Conservation (phyloP, 64 coral and sea anemone species). For the Porites australiensis region DNA sequence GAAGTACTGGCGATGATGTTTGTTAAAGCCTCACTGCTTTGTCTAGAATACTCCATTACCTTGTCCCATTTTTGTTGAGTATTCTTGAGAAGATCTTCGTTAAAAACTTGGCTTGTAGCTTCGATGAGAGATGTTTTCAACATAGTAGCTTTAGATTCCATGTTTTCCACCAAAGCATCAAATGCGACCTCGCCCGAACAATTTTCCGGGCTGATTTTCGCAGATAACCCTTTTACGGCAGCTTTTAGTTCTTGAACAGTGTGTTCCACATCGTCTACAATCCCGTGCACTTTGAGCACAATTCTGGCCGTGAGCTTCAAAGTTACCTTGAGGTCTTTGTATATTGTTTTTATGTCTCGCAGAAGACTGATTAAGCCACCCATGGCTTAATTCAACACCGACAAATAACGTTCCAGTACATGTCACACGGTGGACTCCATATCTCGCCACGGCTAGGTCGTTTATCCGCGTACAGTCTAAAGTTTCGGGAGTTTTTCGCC, state of each 20-base stretch:
- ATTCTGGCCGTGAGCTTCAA: slow-evolving; percentile 84
- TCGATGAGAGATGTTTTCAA: slow-evolving; percentile 56
- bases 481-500: too few relatives aligned
- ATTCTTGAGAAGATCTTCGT: slow-evolving; percentile 57
- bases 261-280: slow-evolving; percentile 88
- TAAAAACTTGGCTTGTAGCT: slow-evolving; percentile 39
- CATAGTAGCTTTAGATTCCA: slow-evolving; percentile 61
- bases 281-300: slow-evolving; percentile 89
- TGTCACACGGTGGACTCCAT: too few relatives aligned
- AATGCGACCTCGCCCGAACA: background rate
- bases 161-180: slow-evolving; percentile 42
- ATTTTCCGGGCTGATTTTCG: slow-evolving; percentile 19
- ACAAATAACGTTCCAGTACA: background rate
- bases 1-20: slow-evolving; percentile 31
- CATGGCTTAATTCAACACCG: slow-evolving; percentile 25
- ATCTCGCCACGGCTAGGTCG: too few relatives aligned
- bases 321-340: slow-evolving; percentile 89
- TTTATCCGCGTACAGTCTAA: too few relatives aligned
- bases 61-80: slow-evolving; percentile 49
- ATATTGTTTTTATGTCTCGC: slow-evolving; percentile 80
- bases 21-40: slow-evolving; percentile 28
- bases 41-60: slow-evolving; percentile 20
- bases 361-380: slow-evolving; percentile 78
- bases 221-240: slow-evolving; percentile 59
- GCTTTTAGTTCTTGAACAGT: slow-evolving; percentile 82